A percentile compares a stretch with the other conserved stretches of the same genome.
These are phyloP conservation scores for Muntiacus reevesi DNA, from an alignment of 2,113 vertebrate species.

Conservation along the genomic window DNA sequence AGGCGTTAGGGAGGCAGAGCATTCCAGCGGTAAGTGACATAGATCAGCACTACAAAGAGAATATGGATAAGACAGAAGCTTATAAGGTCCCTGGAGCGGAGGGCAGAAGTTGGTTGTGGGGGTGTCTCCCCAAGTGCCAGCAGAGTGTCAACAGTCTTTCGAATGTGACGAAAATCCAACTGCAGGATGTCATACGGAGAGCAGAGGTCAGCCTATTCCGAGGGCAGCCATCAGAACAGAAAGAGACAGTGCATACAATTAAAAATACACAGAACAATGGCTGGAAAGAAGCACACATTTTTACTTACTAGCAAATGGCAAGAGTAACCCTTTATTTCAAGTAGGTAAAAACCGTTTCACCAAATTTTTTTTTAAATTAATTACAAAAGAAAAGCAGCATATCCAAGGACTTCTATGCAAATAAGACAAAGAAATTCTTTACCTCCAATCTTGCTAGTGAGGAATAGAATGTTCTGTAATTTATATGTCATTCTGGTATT, in stretches of 20 bases:
- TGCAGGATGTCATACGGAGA: conserved; percentile 95
- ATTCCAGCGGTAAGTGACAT: conserved; percentile 92
- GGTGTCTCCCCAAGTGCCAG: conserved; percentile 86
- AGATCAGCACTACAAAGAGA: conserved; percentile 92
- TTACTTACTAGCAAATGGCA: conserved; percentile 64
- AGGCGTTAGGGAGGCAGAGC: conserved; percentile 87
- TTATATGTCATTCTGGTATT: neutral
- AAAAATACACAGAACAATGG: conserved; percentile 80
- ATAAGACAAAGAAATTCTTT: conserved; percentile 7
- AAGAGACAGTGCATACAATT: conserved; percentile 85
- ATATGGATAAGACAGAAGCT: conserved; percentile 94
- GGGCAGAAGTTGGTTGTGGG: conserved; percentile 88
- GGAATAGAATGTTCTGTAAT: neutral
- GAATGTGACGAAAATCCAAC: conserved; percentile 90
- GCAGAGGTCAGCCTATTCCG: conserved; percentile 93
- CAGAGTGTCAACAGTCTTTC: conserved; percentile 88
- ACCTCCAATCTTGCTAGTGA: neutral
- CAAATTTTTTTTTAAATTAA: neutral
- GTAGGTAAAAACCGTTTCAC: conserved; percentile 36
- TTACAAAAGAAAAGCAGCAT: neutral
- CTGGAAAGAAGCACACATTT: conserved; percentile 76
- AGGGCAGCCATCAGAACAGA: conserved; percentile 84
- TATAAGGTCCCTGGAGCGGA: conserved; percentile 93
- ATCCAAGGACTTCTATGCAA: neutral
- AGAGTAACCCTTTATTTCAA: conserved; percentile 46